These are phyloP conservation scores for Epinotia demarniana DNA, from an alignment of 2,888 invertebrate species.

Conservation along the genomic window DNA sequence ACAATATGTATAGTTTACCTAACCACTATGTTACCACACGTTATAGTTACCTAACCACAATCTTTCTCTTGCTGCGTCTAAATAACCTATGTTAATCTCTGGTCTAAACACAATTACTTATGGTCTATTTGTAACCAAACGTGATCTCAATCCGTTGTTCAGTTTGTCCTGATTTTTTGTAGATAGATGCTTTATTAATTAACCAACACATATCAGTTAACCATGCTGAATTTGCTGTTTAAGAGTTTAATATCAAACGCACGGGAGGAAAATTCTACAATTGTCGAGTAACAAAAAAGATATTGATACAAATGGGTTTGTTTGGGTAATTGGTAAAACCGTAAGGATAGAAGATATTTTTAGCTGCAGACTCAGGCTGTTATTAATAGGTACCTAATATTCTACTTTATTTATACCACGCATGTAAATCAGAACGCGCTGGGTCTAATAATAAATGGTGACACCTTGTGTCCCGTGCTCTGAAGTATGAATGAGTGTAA, in stretches of 20 bases:
- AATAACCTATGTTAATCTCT: too few relatives aligned
- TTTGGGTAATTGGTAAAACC: conserved; percentile 26
- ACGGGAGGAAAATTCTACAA: conserved; percentile 10
- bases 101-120: too few relatives aligned
- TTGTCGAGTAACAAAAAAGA: conserved; percentile 15
- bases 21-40: too few relatives aligned
- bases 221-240: neutral
- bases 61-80: too few relatives aligned
- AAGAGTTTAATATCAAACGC: neutral
- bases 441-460: conserved; percentile 37
- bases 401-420: conserved; percentile 2
- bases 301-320: neutral
- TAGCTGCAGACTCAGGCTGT: conserved; percentile 23
- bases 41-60: too few relatives aligned
- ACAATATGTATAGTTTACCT: too few relatives aligned
- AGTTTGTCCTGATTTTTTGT: too few relatives aligned
- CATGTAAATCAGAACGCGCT: conserved; percentile 22
- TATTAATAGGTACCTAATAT: conserved; percentile 22
- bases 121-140: too few relatives aligned
- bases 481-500: conserved; percentile 38
- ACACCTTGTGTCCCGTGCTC: conserved; percentile 30
- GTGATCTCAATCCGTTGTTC: too few relatives aligned
- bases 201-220: neutral
- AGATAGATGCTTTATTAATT: too few relatives aligned
- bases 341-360: conserved; percentile 28